These are phyloP conservation scores for Heteromurus nitidus DNA, from an alignment of 2,888 invertebrate genomes.

Conservation along the genomic window DNA sequence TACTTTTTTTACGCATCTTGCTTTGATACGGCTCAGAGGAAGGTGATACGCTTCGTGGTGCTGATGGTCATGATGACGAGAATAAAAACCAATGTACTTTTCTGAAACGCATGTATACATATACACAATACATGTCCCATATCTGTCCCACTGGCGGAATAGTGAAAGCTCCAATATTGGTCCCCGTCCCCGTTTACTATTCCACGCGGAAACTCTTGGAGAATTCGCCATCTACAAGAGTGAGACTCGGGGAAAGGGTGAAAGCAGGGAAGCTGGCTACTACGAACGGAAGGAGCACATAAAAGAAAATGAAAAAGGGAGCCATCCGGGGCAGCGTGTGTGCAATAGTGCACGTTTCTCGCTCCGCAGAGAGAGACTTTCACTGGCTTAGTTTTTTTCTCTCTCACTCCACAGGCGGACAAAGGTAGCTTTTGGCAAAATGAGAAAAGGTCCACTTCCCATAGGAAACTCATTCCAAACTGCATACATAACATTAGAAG, in stretches of 20 bases:
- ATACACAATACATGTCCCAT: background rate
- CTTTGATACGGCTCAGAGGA: too few species aligned
- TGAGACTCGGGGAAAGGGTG: too few species aligned
- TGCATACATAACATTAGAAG: background rate
- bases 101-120: background rate
- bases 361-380: background rate
- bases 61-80: too few species aligned
- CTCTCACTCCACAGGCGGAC: background rate
- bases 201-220: background rate
- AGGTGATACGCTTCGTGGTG: too few species aligned
- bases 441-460: background rate
- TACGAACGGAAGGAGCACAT: background rate
- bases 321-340: background rate
- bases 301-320: constrained; percentile 3
- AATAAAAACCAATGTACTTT: too few species aligned
- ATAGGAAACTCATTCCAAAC: background rate
- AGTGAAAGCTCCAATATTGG: too few species aligned
- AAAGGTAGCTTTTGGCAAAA: too few species aligned
- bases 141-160: too few species aligned
- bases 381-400: background rate
- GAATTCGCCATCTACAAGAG: background rate
- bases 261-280: too few species aligned
- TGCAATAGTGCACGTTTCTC: background rate
- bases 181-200: background rate
- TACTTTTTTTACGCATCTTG: too few species aligned